Conservation (phyloP, 2,113 vertebrate species). For the Prionailurus viverrinus region DNA sequence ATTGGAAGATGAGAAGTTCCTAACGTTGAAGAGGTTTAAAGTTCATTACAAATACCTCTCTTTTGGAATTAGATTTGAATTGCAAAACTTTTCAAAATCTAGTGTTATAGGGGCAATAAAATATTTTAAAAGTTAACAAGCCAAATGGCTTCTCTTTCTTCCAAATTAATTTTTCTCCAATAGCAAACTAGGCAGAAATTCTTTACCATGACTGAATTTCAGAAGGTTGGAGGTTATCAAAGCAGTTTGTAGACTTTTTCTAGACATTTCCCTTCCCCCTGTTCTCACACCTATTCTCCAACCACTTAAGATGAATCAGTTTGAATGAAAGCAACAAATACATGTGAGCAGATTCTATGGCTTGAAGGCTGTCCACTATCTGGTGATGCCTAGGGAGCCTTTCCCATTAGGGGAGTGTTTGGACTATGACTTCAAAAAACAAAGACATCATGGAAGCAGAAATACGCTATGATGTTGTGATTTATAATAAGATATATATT, state of each 20-base stretch:
- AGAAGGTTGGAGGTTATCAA: not conserved
- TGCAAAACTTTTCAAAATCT: not conserved
- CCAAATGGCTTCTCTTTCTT: not conserved
- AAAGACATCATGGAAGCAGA: not conserved
- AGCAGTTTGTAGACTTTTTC: not conserved
- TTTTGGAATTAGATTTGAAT: not conserved
- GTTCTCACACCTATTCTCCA: not conserved
- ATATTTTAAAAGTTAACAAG: not conserved
- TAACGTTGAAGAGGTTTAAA: not conserved
- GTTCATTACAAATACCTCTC: not conserved
- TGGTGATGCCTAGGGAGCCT: not conserved
- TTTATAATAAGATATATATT: not conserved
- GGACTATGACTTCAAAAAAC: not conserved
- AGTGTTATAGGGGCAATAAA: not conserved
- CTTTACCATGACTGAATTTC: not conserved
- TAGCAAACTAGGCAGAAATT: not conserved
- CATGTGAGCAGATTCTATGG: not conserved
- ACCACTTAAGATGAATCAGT: not conserved
- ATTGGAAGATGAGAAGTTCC: not conserved
- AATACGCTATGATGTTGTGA: not conserved
- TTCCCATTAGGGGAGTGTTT: not conserved
- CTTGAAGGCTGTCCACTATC: not conserved
- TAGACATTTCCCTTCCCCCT: not conserved
- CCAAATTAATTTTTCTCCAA: not conserved
- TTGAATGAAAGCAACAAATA: not conserved